These are phyloP conservation scores for Latheticus oryzae DNA, from an alignment of 2,888 invertebrate genomes.

Conservation along the genomic window DNA sequence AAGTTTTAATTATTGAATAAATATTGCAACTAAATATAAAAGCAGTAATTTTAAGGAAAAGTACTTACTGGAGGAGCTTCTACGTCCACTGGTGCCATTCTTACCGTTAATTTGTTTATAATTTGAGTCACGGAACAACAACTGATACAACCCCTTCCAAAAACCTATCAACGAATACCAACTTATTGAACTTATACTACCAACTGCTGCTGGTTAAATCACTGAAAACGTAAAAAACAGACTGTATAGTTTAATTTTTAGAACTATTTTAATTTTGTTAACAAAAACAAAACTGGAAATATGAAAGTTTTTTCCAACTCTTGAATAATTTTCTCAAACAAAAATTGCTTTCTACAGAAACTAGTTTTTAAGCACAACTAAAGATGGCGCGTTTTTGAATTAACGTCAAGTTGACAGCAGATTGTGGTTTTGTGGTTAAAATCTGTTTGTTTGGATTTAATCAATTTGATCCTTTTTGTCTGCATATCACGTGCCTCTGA, in stretches of 20 bases:
- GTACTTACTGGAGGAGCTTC: conserved; percentile 54
- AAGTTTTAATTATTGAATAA: not conserved
- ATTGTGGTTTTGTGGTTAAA: too few species aligned
- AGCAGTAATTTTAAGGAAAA: not conserved
- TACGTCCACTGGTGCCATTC: conserved; percentile 57
- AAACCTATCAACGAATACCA: not conserved
- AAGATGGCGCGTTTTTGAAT: conserved; percentile 2
- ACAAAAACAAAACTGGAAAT: too few species aligned
- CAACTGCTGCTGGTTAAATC: too few species aligned
- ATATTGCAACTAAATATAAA: not conserved
- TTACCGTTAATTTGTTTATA: conserved; percentile 38
- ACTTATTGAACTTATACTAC: conserved; percentile 1
- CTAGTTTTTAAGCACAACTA: too few species aligned
- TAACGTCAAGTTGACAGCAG: conserved; percentile 13
- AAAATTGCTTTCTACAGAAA: too few species aligned
- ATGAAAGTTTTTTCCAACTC: too few species aligned
- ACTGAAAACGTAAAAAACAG: too few species aligned
- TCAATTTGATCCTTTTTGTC: too few species aligned
- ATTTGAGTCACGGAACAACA: conserved; percentile 25
- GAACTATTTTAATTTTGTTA: too few species aligned
- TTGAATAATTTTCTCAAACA: too few species aligned
- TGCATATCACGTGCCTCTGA: not conserved
- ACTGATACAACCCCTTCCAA: not conserved
- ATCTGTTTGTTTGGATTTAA: too few species aligned
- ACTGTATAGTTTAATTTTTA: too few species aligned